Percentiles rank a stretch among this genome's conserved stretches.
phyloP scores from a whole-genome alignment of 2,888 invertebrate species.

The Thalpophila matura region DNA sequence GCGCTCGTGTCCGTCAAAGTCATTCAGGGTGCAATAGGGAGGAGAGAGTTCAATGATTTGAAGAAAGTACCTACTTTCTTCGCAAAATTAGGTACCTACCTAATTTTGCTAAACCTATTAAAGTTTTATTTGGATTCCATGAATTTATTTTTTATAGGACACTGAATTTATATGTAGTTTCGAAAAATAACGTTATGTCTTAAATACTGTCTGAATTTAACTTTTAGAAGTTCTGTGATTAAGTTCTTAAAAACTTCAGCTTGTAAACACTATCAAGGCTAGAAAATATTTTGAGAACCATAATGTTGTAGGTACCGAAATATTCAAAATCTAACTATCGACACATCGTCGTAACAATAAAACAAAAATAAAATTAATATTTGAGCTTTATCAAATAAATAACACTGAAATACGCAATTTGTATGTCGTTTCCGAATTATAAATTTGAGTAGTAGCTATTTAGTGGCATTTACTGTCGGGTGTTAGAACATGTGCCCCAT shows the following conservation, averaged over 20 bases:
- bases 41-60: slow-evolving; percentile 67
- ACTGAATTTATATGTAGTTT: no score
- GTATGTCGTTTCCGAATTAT: slow-evolving; percentile 61
- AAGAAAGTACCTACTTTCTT: no score
- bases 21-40: slow-evolving; percentile 69
- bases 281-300: background rate
- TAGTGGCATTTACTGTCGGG: slow-evolving; percentile 59
- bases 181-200: no score
- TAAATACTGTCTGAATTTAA: no score
- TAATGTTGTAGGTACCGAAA: background rate
- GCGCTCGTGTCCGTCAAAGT: slow-evolving; percentile 86
- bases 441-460: slow-evolving; percentile 63
- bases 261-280: background rate
- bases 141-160: no score
- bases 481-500: slow-evolving; percentile 54
- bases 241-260: background rate
- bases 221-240: no score
- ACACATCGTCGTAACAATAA: slow-evolving; percentile 56
- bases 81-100: no score
- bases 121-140: no score
- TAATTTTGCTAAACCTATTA: no score
- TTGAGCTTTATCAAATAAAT: slow-evolving; percentile 59
- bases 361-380: slow-evolving; percentile 56
- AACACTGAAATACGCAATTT: slow-evolving; percentile 54
- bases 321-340: slow-evolving; percentile 36